These are phyloP conservation scores for Pelusios castaneus DNA, from an alignment of 2,113 vertebrate species.

Conservation along the genomic window DNA sequence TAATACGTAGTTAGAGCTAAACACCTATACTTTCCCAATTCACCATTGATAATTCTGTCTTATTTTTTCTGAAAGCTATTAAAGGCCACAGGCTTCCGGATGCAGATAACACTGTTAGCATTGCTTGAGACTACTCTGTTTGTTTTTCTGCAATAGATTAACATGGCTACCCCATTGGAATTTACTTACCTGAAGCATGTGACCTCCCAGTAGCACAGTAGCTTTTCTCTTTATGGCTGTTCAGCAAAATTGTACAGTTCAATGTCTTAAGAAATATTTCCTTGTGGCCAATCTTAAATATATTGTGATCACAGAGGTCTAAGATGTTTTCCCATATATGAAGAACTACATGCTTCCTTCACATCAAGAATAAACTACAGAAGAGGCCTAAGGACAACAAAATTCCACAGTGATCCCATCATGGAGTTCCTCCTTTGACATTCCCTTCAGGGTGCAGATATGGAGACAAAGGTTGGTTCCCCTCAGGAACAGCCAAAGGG, in stretches of 20 bases:
- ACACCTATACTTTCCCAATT: neutral
- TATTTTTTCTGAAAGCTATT: neutral
- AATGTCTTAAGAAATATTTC: neutral
- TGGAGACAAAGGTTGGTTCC: neutral
- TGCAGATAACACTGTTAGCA: neutral
- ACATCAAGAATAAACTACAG: neutral
- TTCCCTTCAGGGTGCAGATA: neutral
- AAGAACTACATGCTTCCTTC: neutral
- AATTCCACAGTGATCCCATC: neutral
- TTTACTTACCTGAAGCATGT: neutral
- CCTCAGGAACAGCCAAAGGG: neutral
- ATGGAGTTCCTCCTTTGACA: neutral
- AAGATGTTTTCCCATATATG: neutral
- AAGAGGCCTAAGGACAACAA: neutral
- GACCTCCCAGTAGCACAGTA: constrained; percentile 65
- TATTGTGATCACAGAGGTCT: neutral
- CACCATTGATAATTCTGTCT: neutral
- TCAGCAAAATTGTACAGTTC: neutral
- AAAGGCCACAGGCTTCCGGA: neutral
- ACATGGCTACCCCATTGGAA: too few relatives aligned
- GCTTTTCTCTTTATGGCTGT: constrained; percentile 58
- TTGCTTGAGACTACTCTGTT: neutral
- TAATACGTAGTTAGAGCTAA: neutral
- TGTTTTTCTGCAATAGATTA: too few relatives aligned
- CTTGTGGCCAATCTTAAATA: neutral